These are phyloP conservation scores for Planiliza haematocheilus DNA, from an alignment of 2,113 vertebrate genomes.

Conservation along the genomic window DNA sequence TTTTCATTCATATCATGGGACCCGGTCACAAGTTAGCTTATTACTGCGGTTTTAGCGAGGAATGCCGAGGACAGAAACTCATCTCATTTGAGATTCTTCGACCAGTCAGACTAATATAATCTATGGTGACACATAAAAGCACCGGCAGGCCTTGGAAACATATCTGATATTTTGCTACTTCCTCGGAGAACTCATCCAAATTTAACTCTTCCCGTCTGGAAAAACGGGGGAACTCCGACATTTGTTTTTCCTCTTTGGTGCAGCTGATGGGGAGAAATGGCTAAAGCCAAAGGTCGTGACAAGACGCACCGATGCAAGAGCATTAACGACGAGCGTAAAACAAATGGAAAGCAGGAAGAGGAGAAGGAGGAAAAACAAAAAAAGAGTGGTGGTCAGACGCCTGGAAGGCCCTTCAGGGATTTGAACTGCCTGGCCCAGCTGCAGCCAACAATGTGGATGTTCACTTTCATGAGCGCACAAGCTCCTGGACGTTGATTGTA, in stretches of 20 bases:
- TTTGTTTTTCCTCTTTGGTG: constrained; percentile 3
- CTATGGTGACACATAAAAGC: background rate
- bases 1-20: constrained; percentile 16
- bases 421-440: constrained; percentile 39
- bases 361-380: background rate
- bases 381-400: constrained; percentile 32
- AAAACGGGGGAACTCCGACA: background rate
- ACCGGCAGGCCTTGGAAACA: background rate
- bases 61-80: background rate
- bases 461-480: constrained; percentile 6
- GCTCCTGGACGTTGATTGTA: constrained; percentile 3
- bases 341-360: background rate
- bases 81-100: background rate
- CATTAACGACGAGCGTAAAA: constrained; percentile 17
- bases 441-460: constrained; percentile 24
- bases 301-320: constrained; percentile 24
- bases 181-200: background rate
- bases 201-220: background rate
- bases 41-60: constrained; percentile 15
- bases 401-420: constrained; percentile 23
- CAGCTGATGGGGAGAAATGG: constrained; percentile 31
- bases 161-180: background rate
- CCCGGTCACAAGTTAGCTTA: constrained; percentile 1
- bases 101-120: background rate
- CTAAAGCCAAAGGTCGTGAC: constrained; percentile 13